These are phyloP conservation scores for Murina feae DNA, from an alignment of 2,113 vertebrate genomes.

Conservation along the genomic window DNA sequence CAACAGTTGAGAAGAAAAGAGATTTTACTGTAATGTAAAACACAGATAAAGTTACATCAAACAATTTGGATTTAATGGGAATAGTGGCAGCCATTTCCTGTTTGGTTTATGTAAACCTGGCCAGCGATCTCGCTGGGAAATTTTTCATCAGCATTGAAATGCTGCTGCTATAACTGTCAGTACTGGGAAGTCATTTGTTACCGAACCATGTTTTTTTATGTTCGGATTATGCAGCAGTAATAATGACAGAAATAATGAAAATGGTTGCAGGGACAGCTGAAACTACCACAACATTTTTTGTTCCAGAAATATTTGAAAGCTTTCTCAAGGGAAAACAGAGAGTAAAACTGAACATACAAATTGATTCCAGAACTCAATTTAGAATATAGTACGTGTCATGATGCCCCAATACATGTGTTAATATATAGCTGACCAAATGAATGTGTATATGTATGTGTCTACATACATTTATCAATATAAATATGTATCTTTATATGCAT, in stretches of 20 bases:
- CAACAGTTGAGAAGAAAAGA: conserved; percentile 73
- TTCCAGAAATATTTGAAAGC: conserved; percentile 56
- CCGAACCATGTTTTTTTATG: conserved; percentile 81
- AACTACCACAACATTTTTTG: conserved; percentile 68
- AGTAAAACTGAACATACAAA: conserved; percentile 42
- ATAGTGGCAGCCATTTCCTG: conserved; percentile 81
- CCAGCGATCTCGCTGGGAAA: conserved; percentile 79
- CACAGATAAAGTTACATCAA: conserved; percentile 81
- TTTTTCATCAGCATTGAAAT: conserved; percentile 82
- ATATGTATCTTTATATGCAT: neutral
- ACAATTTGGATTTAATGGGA: conserved; percentile 82
- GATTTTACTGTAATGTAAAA: conserved; percentile 79
- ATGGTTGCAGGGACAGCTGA: conserved; percentile 70
- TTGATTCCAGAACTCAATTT: conserved; percentile 60
- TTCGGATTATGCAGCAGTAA: conserved; percentile 83
- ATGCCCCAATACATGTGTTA: conserved; percentile 42
- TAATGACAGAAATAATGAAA: conserved; percentile 82
- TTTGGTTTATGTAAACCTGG: conserved; percentile 84
- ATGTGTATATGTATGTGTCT: neutral
- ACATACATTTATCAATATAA: neutral
- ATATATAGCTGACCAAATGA: conserved; percentile 12
- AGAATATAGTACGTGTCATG: conserved; percentile 52
- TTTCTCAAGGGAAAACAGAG: conserved; percentile 52
- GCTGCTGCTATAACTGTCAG: conserved; percentile 83
- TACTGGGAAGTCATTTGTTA: conserved; percentile 83